Conservation (phyloP, 2,797 vertebrate species). For the Microctenopoma lineatum region DNA sequence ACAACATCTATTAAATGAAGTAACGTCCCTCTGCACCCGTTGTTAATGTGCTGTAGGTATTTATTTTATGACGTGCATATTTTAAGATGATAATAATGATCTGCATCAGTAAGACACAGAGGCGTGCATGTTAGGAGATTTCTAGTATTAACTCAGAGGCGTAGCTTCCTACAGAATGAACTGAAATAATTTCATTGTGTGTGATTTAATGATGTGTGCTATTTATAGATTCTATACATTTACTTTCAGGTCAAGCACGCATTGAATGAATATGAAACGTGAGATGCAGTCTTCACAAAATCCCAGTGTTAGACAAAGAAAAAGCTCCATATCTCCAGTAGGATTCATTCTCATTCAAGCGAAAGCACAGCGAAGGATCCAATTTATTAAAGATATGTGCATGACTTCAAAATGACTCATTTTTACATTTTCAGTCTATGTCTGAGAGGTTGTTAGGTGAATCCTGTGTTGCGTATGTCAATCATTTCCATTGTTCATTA, state of each 20-base stretch:
- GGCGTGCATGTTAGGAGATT: background rate
- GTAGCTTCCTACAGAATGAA: background rate
- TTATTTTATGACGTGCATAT: conserved; percentile 28
- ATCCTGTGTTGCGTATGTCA: conserved; percentile 36
- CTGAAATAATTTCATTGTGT: background rate
- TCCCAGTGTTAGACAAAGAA: background rate
- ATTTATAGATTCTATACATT: background rate
- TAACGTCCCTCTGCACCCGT: background rate
- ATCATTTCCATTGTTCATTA: conserved; percentile 18
- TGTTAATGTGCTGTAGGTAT: conserved; percentile 4
- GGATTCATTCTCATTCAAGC: conserved; percentile 25
- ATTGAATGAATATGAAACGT: background rate
- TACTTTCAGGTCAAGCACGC: background rate
- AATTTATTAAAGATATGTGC: conserved; percentile 49
- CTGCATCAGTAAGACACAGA: background rate
- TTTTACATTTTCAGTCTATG: conserved; percentile 22
- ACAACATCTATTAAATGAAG: conserved; percentile 35
- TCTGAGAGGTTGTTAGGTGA: conserved; percentile 37
- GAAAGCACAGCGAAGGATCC: conserved; percentile 26
- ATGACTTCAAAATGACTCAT: conserved; percentile 32
- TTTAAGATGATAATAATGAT: background rate
- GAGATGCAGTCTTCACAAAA: background rate
- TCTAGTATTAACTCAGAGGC: background rate
- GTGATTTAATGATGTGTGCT: background rate
- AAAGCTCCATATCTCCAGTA: background rate